These are phyloP conservation scores for Cataglyphis rosenhaueri DNA, from an alignment of 2,888 invertebrate genomes.

Conservation along the genomic window DNA sequence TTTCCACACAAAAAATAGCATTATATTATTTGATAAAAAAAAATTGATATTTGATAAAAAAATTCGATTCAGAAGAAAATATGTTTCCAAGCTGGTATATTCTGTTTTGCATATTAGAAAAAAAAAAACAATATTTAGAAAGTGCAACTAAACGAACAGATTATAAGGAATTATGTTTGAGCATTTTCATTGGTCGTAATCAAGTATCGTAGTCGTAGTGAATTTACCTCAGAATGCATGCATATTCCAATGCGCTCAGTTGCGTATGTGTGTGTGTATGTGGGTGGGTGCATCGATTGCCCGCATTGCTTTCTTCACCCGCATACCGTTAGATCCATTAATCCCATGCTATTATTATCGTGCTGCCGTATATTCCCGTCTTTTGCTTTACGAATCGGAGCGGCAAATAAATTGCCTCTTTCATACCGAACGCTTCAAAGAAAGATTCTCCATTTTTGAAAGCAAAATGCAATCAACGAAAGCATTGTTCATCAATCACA, in stretches of 20 bases:
- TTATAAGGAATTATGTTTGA: slow-evolving; percentile 22
- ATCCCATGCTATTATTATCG: slow-evolving; percentile 16
- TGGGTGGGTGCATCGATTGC: slow-evolving; percentile 55
- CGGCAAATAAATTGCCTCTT: not conserved
- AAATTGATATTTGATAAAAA: too few relatives aligned
- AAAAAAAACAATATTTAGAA: slow-evolving; percentile 3
- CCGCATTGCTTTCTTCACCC: slow-evolving; percentile 59
- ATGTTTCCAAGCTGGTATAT: not conserved
- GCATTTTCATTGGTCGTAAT: slow-evolving; percentile 4
- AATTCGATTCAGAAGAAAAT: not conserved
- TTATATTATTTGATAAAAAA: not conserved
- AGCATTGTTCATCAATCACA: not conserved
- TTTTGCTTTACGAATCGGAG: slow-evolving; percentile 15
- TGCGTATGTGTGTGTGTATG: not conserved
- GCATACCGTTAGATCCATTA: slow-evolving; percentile 51
- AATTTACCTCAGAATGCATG: slow-evolving; percentile 4
- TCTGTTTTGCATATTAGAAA: not conserved
- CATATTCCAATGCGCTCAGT: not conserved
- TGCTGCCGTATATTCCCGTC: not conserved
- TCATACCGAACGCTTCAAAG: not conserved
- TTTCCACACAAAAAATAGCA: not conserved
- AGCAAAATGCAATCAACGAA: not conserved
- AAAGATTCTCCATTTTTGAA: not conserved
- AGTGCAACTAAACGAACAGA: not conserved
- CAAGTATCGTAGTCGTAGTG: not conserved